A percentile compares a stretch with the other conserved stretches of the same genome.
These are phyloP conservation scores for Triplophysa bombifrons DNA, from an alignment of 2,797 vertebrate genomes.

Conservation along the genomic window DNA sequence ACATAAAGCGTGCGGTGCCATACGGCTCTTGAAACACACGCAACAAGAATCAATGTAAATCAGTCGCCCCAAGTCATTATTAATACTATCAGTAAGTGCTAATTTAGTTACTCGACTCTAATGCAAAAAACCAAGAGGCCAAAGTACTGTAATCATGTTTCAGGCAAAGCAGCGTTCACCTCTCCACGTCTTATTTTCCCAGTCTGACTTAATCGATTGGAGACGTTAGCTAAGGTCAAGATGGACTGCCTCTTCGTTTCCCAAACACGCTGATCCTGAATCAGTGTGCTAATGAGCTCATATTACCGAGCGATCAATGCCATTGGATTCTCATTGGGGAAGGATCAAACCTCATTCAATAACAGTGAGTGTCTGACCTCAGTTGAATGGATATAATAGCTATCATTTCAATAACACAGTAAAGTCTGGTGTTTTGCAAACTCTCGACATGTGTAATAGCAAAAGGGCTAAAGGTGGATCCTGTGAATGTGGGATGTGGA, in stretches of 20 bases:
- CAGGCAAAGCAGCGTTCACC: slow-evolving; percentile 79
- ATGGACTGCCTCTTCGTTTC: slow-evolving; percentile 82
- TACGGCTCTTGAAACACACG: slow-evolving; percentile 59
- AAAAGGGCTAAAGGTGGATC: slow-evolving; percentile 43
- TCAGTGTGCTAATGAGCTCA: slow-evolving; percentile 86
- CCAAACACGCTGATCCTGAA: slow-evolving; percentile 80
- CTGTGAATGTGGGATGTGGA: slow-evolving; percentile 4
- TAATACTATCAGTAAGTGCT: slow-evolving; percentile 62
- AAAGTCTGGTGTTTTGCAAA: slow-evolving; percentile 58
- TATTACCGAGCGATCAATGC: slow-evolving; percentile 84
- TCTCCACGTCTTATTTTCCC: slow-evolving; percentile 79
- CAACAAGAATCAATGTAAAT: slow-evolving; percentile 65
- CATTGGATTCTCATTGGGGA: slow-evolving; percentile 62
- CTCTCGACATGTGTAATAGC: slow-evolving; percentile 47
- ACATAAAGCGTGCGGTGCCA: slow-evolving; percentile 60
- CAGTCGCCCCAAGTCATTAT: slow-evolving; percentile 65
- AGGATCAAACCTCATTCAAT: slow-evolving; percentile 60
- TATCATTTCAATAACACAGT: slow-evolving; percentile 53
- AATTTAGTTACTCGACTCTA: slow-evolving; percentile 73
- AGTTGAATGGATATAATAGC: slow-evolving; percentile 54
- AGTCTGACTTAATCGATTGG: slow-evolving; percentile 83
- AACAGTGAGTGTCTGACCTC: slow-evolving; percentile 61
- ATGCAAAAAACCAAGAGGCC: slow-evolving; percentile 74
- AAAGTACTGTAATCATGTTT: slow-evolving; percentile 77
- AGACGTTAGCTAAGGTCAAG: slow-evolving; percentile 83